Percentiles rank a stretch among this genome's conserved stretches.
phyloP scores from a whole-genome alignment of 2,888 invertebrate genomes.

The Odontocerum albicorne region DNA sequence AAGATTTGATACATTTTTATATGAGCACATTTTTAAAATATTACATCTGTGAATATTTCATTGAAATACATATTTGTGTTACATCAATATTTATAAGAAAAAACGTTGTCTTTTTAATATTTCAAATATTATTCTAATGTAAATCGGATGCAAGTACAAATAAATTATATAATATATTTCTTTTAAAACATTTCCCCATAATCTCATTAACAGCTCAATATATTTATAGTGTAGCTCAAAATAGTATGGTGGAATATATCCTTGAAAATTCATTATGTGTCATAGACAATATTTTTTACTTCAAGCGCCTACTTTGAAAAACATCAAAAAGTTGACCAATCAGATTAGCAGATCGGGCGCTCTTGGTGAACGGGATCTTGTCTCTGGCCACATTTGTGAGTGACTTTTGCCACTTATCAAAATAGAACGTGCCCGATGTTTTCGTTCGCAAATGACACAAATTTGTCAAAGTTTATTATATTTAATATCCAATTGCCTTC shows the following conservation, averaged over 20 bases:
- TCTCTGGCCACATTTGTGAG: constrained; percentile 10
- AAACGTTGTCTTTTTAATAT: background rate
- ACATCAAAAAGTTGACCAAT: too few relatives aligned
- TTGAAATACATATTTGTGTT: too few relatives aligned
- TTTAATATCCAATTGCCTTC: constrained; percentile 11
- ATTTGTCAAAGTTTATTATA: constrained; percentile 22
- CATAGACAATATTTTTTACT: too few relatives aligned
- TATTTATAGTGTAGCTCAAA: background rate
- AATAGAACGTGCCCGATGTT: constrained; percentile 32
- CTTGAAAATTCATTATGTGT: too few relatives aligned
- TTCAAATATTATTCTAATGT: background rate
- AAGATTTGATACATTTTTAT: too few relatives aligned
- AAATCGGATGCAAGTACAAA: background rate
- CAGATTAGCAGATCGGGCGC: background rate
- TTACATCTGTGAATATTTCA: too few relatives aligned
- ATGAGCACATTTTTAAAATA: too few relatives aligned
- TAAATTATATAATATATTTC: background rate
- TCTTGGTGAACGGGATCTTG: constrained; percentile 6
- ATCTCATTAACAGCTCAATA: background rate
- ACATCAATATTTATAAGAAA: too few relatives aligned
- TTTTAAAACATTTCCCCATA: background rate
- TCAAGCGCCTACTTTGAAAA: too few relatives aligned
- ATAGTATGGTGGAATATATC: too few relatives aligned
- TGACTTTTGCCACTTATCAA: constrained; percentile 32
- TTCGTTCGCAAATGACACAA: constrained; percentile 27